Evolutionary conservation across 2,113 vertebrate species (phyloP), one percentile per base, ranked within the genome.

Genomic region (Nyctereutes procyonoides): DNA sequence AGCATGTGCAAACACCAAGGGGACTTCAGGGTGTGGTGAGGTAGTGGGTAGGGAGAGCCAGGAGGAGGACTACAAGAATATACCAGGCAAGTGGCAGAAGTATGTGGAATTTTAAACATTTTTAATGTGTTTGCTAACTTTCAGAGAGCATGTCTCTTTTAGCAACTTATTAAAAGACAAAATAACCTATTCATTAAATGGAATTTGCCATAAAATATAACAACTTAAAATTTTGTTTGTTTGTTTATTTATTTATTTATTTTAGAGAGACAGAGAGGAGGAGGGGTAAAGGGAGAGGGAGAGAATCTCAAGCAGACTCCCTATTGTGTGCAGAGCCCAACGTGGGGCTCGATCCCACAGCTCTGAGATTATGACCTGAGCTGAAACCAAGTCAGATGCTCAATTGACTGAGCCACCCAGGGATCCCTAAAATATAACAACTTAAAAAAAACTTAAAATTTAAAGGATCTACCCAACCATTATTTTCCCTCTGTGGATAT

Each of bases 121-220:
- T 95, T 51, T 71, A 63, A n/a, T 56, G 24, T 71, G 24, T 71
- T 53, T 17, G 16, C n/a, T 69, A n/a, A 69, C 43, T 43, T 43
- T 43, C 6, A 43, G 43, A 69, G 24, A 32, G 10, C 16, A 92
- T 63, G 62, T 84, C 43, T 69, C n/a, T 13, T 43, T 82, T 88
- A 96, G 28, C 51, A 84, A 84, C 5, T 60, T 91, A 87, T 63
- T 79, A 8, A 62, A 79, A 91, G 48, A 51, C n/a, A 95, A 71
- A 63, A 58, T 8, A 74, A 30, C 10, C 22, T 58, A 80, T 19
- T 30, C 19, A 80, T 51, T 74, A 43, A 58, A 86, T 30, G 90
- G 7, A 67, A 87, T 60, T 86, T 28, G 81, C 74, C 82, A 43
- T 90, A 74, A 63, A 79, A 84, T 92, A 8, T 58, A 93, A 63